These are phyloP conservation scores for Saccopteryx bilineata DNA, from an alignment of 2,113 vertebrate species.

Conservation along the genomic window DNA sequence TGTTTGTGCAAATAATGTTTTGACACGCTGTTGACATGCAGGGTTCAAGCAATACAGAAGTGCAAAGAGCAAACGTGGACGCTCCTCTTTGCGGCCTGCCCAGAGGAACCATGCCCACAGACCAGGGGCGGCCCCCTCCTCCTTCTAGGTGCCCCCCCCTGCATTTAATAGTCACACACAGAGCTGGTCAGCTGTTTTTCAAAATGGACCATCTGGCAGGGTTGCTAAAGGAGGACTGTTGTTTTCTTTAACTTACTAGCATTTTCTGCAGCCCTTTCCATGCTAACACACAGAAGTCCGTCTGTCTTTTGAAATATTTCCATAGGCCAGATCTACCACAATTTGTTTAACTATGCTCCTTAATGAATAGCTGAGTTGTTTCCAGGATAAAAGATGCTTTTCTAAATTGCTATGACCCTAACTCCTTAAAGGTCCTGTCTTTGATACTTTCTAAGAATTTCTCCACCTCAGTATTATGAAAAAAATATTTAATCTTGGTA, in stretches of 20 bases:
- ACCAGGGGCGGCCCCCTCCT: neutral
- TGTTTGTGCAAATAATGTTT: neutral
- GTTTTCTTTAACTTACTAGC: neutral
- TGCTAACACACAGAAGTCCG: neutral
- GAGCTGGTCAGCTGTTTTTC: neutral
- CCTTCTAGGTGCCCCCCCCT: neutral
- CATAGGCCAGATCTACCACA: neutral
- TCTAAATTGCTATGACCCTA: neutral
- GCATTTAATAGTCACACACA: neutral
- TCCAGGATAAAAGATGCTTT: neutral
- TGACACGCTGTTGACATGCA: neutral
- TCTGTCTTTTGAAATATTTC: neutral
- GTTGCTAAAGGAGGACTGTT: neutral
- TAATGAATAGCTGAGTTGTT: neutral
- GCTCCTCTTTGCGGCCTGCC: too few relatives aligned
- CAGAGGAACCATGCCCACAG: neutral
- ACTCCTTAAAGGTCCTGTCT: neutral
- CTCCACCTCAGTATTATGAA: neutral
- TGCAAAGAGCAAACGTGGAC: too few relatives aligned
- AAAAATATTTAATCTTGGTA: neutral
- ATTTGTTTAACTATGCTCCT: neutral
- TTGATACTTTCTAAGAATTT: neutral
- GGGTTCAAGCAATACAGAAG: neutral
- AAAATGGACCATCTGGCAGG: neutral
- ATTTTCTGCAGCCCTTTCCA: neutral